Base-by-base conservation (phyloP, 2,888 invertebrate genomes). In the Drosophila borborema region DNA sequence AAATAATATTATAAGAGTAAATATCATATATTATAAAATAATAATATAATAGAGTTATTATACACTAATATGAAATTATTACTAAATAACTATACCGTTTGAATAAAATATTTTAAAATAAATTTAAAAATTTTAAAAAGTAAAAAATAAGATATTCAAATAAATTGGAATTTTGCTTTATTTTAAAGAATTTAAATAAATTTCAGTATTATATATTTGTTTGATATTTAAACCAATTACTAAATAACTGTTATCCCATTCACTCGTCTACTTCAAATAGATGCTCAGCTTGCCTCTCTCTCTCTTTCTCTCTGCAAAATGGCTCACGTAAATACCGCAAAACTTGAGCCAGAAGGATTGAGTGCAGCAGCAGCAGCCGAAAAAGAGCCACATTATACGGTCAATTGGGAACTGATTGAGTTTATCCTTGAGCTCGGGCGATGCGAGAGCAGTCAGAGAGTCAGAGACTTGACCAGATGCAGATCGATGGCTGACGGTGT, bases 381-480 rank as follows among this genome's bases (percentile, higher is more conserved):
- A 69, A 72, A 48, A 70, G 51, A 48, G 64, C 65, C 81, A 58
- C 55, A 86, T 86, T 89, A 86, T 74, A 89, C 64, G 86, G 90
- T 81, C 86, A 86, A 86, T 86, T 86, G 86, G 79, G 61, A 83
- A 81, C 90, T 89, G 86, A 89, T 86, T 86, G 89, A 81, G 74
- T 74, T 76, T 64, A 56, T 67, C 63, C 66, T 67, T 78, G 65
- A 63, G 64, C 64, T 67, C 2, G 20, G 66, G 34, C 9, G 59
- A 68, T 59, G 54, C 28, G 28, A 45, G 43, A 14, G 58, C 60
- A 56, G 60, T 31, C 56, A 12, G 16, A 38, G 40, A 55, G 56
- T 31, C 56, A 8, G 16, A 38, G 40, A 55, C 23, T 55, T 55
- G 60, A 58, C 54, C 46, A 62, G 60, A 64, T 78, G 61, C 64